Evolutionary conservation across 2,888 invertebrate genomes (phyloP).

Genomic region (Parnassius mnemosyne): DNA sequence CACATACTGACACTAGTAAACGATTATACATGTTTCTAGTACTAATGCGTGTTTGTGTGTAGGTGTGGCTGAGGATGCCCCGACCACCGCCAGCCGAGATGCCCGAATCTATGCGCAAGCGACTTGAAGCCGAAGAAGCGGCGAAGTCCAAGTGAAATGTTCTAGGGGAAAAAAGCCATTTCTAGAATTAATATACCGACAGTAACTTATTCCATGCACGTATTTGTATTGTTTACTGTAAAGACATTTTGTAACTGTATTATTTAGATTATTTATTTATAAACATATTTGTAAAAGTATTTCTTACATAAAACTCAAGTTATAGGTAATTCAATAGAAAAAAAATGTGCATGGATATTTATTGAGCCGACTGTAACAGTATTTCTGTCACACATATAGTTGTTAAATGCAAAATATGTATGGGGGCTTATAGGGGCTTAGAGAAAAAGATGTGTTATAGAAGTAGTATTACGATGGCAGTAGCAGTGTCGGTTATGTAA

Average conservation of each 20-base stretch:
- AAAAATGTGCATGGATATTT: slow-evolving; percentile 4
- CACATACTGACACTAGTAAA: background rate
- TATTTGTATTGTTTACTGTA: background rate
- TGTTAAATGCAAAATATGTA: background rate
- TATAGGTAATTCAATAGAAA: background rate
- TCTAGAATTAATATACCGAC: background rate
- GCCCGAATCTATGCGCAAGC: slow-evolving; percentile 93
- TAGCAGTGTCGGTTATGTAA: background rate
- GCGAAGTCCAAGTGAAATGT: slow-evolving; percentile 55
- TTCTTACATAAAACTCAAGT: background rate
- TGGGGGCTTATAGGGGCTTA: background rate
- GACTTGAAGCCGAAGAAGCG: slow-evolving; percentile 76
- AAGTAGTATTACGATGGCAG: background rate
- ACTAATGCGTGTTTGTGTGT: slow-evolving; percentile 11
- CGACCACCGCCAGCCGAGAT: slow-evolving; percentile 97
- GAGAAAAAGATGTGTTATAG: slow-evolving; percentile 1
- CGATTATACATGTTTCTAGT: background rate
- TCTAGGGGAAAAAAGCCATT: background rate
- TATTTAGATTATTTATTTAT: background rate
- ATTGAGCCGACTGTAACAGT: background rate
- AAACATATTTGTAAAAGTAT: background rate
- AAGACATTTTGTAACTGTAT: background rate
- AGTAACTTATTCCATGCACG: background rate
- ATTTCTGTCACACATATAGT: background rate
- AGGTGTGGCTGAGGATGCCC: slow-evolving; percentile 89